Conservation (phyloP, 2,113 vertebrate species). For the Ascaphus truei region DNA sequence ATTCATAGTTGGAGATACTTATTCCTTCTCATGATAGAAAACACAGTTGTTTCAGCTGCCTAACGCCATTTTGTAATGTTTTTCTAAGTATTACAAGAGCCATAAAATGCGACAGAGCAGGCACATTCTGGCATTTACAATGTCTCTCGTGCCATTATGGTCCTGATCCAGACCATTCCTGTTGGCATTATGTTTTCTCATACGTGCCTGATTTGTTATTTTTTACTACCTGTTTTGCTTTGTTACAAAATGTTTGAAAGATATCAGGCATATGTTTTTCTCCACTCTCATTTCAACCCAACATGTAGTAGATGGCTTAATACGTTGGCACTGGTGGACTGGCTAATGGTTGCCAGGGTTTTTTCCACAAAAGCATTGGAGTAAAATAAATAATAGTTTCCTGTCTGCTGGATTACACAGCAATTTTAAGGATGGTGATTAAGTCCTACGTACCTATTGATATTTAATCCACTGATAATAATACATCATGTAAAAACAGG, state of each 20-base stretch:
- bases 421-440: no score
- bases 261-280: not conserved
- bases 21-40: not conserved
- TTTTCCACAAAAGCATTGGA: no score
- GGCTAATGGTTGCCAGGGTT: not conserved
- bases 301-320: not conserved
- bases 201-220: not conserved
- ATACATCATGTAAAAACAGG: no score
- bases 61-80: slow-evolving; percentile 4
- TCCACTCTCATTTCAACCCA: not conserved
- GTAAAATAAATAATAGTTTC: no score
- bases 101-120: slow-evolving; percentile 7
- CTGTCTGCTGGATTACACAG: no score
- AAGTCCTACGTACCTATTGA: no score
- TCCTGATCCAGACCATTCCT: not conserved
- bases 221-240: not conserved
- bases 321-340: not conserved
- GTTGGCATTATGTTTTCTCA: not conserved
- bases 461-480: no score
- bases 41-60: not conserved
- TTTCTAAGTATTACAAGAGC: not conserved
- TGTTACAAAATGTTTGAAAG: not conserved
- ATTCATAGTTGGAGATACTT: not conserved
- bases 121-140: not conserved
- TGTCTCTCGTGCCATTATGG: not conserved